Conservation (phyloP, 2,113 vertebrate genomes). For the Psammodynastes pulverulentus region DNA sequence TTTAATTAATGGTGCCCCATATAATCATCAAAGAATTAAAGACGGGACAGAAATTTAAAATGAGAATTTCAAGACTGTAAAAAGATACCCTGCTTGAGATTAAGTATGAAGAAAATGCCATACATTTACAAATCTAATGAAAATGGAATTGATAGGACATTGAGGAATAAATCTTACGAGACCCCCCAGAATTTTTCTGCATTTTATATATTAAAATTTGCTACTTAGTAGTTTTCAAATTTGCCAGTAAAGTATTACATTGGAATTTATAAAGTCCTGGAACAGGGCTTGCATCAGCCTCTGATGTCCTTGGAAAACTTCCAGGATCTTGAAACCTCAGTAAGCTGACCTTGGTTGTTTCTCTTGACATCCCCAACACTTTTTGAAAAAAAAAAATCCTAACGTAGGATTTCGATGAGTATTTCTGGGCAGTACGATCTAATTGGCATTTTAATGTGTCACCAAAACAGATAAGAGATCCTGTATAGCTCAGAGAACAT, state of each 20-base stretch:
- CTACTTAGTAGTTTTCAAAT: neutral
- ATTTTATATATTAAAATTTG: neutral
- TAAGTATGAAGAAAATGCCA: neutral
- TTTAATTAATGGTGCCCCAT: slow-evolving; percentile 8
- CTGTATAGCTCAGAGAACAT: neutral
- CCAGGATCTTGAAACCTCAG: neutral
- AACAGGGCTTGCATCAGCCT: neutral
- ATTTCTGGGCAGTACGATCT: neutral
- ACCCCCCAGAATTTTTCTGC: neutral
- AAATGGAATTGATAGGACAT: neutral
- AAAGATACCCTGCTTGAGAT: neutral
- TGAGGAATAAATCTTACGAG: neutral
- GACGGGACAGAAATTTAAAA: neutral
- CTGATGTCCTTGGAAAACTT: neutral
- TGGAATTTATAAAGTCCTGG: neutral
- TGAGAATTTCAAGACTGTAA: neutral
- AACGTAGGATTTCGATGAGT: neutral
- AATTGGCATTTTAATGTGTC: neutral
- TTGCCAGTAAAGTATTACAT: neutral
- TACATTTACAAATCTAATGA: neutral
- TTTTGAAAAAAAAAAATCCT: neutral
- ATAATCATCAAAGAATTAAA: neutral
- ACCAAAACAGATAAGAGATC: neutral
- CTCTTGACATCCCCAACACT: neutral
- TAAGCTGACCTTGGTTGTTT: no score